A percentile compares a stretch with the other conserved stretches of the same genome.
phyloP scores from a whole-genome alignment of 2,797 vertebrate species.

The Sylvia borin region DNA sequence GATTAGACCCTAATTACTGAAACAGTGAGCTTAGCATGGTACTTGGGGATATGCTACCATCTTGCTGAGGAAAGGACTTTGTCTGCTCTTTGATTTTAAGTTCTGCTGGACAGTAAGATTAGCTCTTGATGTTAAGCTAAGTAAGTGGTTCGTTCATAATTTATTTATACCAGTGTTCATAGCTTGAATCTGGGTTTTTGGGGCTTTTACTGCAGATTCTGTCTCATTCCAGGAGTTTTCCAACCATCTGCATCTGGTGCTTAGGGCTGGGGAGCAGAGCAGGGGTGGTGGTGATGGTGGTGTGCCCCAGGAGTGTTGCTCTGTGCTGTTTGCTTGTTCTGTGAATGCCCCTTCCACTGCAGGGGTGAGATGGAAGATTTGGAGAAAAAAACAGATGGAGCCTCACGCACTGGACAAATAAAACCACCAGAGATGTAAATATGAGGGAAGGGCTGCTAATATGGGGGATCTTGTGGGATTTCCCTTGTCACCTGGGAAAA shows the following conservation, averaged over 20 bases:
- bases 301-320: neutral
- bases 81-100: neutral
- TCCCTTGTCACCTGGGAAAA: neutral
- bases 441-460: neutral
- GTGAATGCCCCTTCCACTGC: too few relatives aligned
- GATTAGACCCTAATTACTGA: neutral
- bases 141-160: neutral
- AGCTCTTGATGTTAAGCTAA: neutral
- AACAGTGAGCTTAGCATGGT: neutral
- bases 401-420: accelerated
- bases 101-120: neutral
- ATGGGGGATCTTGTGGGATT: neutral
- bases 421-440: neutral
- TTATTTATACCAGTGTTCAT: neutral
- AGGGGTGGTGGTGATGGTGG: neutral
- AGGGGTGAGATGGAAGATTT: neutral
- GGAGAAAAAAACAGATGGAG: neutral
- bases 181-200: neutral
- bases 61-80: neutral
- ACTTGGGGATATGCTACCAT: neutral
- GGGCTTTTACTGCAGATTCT: neutral
- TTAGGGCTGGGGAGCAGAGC: neutral
- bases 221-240: neutral
- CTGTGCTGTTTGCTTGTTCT: neutral
- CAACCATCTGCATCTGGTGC: neutral